Percentiles rank a stretch among this genome's conserved stretches.
These are phyloP conservation scores for Loris lydekkerianus DNA, from an alignment of 2,797 vertebrate genomes.

Conservation along the genomic window DNA sequence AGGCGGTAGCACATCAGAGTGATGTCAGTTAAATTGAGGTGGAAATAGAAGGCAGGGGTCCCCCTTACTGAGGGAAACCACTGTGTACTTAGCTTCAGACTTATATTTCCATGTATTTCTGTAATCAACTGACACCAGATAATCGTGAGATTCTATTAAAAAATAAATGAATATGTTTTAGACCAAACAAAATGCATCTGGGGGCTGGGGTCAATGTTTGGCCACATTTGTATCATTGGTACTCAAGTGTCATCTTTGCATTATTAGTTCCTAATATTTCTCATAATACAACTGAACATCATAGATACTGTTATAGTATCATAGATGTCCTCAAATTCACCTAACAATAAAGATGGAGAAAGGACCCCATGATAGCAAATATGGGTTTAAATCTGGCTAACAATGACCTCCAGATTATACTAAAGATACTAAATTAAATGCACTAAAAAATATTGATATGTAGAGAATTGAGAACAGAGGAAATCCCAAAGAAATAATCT, in stretches of 20 bases:
- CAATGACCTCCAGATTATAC: background rate
- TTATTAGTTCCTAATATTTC: background rate
- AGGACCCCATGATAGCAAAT: background rate
- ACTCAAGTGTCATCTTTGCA: background rate
- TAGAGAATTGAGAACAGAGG: background rate
- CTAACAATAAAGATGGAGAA: background rate
- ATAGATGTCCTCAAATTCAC: background rate
- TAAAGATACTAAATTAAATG: background rate
- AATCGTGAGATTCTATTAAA: background rate
- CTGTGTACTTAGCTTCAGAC: background rate
- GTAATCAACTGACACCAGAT: background rate
- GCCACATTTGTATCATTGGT: background rate
- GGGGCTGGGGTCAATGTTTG: background rate
- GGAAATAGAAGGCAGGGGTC: background rate
- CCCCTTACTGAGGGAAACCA: background rate
- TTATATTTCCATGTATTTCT: background rate
- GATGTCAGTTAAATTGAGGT: background rate
- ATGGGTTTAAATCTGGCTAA: background rate
- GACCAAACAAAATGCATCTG: background rate
- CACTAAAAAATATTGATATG: background rate
- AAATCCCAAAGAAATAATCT: background rate
- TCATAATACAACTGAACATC: background rate
- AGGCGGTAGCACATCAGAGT: rapidly evolving
- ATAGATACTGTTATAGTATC: background rate
- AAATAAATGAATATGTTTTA: background rate